Conservation (phyloP, 2,113 vertebrate species). For the Chelonoidis abingdonii region DNA sequence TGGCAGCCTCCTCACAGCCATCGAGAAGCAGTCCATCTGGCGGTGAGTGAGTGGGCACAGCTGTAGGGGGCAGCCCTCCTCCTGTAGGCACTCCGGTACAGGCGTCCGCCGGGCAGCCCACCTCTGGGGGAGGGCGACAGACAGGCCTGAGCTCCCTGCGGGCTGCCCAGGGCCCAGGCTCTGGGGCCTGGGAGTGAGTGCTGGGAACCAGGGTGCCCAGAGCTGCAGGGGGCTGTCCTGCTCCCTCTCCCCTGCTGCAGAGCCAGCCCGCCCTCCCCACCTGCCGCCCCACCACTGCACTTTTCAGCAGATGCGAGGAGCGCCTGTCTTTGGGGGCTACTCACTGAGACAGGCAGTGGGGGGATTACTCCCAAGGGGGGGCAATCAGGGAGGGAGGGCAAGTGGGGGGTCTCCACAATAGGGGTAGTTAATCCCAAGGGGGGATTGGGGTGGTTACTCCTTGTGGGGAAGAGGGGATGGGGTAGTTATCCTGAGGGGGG, state of each 20-base stretch:
- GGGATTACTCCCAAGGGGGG: no score
- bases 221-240: constrained; percentile 18
- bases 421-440: no score
- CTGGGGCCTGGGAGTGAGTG: no score
- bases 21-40: constrained; percentile 84
- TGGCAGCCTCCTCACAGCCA: constrained; percentile 89
- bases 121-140: constrained; percentile 74
- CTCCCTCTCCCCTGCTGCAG: constrained; percentile 65
- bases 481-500: no score
- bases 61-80: constrained; percentile 91
- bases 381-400: no score
- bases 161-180: background rate
- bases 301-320: constrained; percentile 64
- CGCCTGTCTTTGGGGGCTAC: constrained; percentile 70
- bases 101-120: constrained; percentile 87
- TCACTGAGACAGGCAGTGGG: no score
- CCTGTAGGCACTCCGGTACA: constrained; percentile 87
- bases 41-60: constrained; percentile 86
- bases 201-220: background rate
- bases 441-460: no score
- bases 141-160: background rate
- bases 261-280: constrained; percentile 71
- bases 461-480: no score
- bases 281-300: constrained; percentile 78
- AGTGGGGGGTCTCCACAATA: no score